These are phyloP conservation scores for Montipora cactus DNA, from an alignment of 64 coral and sea anemone species.

Conservation along the genomic window DNA sequence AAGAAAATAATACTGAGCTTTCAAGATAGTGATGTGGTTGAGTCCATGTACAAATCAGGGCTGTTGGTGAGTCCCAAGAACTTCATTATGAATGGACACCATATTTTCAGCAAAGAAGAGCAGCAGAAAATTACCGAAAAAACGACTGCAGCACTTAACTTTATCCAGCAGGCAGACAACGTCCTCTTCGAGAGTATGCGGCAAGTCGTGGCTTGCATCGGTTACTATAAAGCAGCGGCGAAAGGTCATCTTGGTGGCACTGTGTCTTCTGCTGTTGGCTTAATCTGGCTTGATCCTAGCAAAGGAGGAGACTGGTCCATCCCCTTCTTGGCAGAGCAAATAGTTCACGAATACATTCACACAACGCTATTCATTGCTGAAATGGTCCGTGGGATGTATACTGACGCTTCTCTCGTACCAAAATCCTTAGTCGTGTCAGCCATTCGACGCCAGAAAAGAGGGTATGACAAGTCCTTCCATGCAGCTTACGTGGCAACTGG, in stretches of 20 bases:
- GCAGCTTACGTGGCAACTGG: constrained; percentile 34
- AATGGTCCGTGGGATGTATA: constrained; percentile 9
- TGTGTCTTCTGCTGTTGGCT: not conserved
- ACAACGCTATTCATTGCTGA: constrained; percentile 14
- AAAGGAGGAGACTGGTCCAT: constrained; percentile 20
- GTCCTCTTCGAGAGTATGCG: constrained; percentile 5
- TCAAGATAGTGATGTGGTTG: constrained; percentile 20
- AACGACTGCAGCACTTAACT: not conserved
- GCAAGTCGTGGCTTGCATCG: constrained; percentile 10
- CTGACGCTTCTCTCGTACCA: constrained; percentile 10
- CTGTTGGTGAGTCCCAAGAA: constrained; percentile 22
- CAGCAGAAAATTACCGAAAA: constrained; percentile 5
- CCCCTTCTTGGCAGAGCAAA: constrained; percentile 7
- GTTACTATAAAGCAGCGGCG: not conserved
- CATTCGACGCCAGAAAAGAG: constrained; percentile 29
- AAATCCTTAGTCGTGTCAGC: constrained; percentile 16
- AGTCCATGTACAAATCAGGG: constrained; percentile 35
- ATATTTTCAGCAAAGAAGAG: constrained; percentile 8
- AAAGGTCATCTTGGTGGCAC: constrained; percentile 1
- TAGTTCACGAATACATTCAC: constrained; percentile 6
- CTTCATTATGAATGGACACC: constrained; percentile 10
- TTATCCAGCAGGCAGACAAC: not conserved
- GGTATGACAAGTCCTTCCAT: constrained; percentile 28
- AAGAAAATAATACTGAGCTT: not conserved
- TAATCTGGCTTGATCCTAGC: constrained; percentile 7